Evolutionary conservation across 2,888 invertebrate genomes (phyloP).

Genomic region (Opisthograptis luteolata): DNA sequence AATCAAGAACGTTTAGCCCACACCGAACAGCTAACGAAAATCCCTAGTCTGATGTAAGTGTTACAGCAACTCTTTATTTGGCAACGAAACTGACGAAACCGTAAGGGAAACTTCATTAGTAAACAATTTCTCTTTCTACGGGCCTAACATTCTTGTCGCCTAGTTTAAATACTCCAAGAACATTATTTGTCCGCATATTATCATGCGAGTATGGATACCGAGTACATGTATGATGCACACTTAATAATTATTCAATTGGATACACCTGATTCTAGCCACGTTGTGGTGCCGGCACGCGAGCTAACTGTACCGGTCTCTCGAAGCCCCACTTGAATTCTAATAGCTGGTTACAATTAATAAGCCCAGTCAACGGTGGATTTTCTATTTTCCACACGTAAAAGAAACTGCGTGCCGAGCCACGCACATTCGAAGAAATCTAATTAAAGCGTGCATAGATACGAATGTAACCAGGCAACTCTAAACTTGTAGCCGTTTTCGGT

Average conservation of each 20-base stretch:
- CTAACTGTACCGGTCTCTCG: conserved; percentile 76
- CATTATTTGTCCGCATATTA: conserved; percentile 54
- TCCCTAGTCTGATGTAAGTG: conserved; percentile 33
- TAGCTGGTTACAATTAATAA: conserved; percentile 78
- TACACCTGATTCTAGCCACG: conserved; percentile 74
- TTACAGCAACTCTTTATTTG: conserved; percentile 29
- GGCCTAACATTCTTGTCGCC: conserved; percentile 43
- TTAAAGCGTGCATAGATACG: conserved; percentile 58
- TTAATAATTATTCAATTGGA: conserved; percentile 58
- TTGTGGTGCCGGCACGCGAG: conserved; percentile 69
- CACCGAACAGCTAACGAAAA: conserved; percentile 21
- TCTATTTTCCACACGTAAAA: conserved; percentile 84
- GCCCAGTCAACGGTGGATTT: conserved; percentile 82
- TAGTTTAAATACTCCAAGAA: conserved; percentile 51
- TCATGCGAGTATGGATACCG: conserved; percentile 51
- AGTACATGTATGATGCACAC: conserved; percentile 35
- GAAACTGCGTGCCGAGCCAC: conserved; percentile 74
- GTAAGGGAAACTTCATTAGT: conserved; percentile 56
- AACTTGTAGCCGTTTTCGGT: conserved; percentile 18
- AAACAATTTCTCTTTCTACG: conserved; percentile 67
- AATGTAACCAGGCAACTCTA: conserved; percentile 19
- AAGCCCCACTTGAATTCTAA: conserved; percentile 77
- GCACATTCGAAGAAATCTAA: conserved; percentile 75
- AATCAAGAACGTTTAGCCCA: conserved; percentile 19
- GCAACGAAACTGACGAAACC: conserved; percentile 32